A percentile compares a stretch with the other conserved stretches of the same genome.
Evolutionary conservation across 2,888 invertebrate genomes (phyloP).

Genomic region (Phengaris arion): DNA sequence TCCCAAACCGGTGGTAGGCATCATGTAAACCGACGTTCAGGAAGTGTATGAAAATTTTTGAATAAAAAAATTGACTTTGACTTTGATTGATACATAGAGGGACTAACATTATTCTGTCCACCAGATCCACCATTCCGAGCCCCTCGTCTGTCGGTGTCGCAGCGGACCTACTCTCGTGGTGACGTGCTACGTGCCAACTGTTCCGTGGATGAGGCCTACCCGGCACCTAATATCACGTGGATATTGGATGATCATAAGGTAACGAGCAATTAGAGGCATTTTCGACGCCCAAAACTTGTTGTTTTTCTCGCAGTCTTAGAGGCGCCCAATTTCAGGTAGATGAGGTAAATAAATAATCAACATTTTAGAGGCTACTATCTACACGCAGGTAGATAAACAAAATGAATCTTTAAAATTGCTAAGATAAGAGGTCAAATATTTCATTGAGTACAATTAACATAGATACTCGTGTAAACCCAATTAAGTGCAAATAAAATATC

Average conservation of each 20-base stretch:
- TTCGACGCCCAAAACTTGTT: too few relatives aligned
- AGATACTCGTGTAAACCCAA: not conserved
- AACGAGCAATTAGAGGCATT: too few relatives aligned
- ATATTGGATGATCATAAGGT: constrained; percentile 78
- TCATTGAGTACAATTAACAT: not conserved
- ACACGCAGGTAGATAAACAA: too few relatives aligned
- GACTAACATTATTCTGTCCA: constrained; percentile 31
- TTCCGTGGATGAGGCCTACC: constrained; percentile 79
- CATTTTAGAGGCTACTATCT: too few relatives aligned
- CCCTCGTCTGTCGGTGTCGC: constrained; percentile 75
- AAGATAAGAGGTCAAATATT: not conserved
- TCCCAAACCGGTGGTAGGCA: too few relatives aligned
- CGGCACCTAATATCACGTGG: constrained; percentile 81
- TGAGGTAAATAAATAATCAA: too few relatives aligned
- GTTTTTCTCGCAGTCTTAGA: too few relatives aligned
- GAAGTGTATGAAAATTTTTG: too few relatives aligned
- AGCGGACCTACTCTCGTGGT: constrained; percentile 77
- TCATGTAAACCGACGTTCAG: too few relatives aligned
- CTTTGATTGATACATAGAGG: not conserved
- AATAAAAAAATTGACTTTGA: too few relatives aligned
- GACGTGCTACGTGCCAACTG: constrained; percentile 81
- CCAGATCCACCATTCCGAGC: constrained; percentile 81
- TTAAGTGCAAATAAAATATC: not conserved
- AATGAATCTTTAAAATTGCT: too few relatives aligned
- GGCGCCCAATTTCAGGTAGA: too few relatives aligned